These are phyloP conservation scores for Limonius californicus DNA, from an alignment of 1,140 invertebrate genomes.

Conservation along the genomic window DNA sequence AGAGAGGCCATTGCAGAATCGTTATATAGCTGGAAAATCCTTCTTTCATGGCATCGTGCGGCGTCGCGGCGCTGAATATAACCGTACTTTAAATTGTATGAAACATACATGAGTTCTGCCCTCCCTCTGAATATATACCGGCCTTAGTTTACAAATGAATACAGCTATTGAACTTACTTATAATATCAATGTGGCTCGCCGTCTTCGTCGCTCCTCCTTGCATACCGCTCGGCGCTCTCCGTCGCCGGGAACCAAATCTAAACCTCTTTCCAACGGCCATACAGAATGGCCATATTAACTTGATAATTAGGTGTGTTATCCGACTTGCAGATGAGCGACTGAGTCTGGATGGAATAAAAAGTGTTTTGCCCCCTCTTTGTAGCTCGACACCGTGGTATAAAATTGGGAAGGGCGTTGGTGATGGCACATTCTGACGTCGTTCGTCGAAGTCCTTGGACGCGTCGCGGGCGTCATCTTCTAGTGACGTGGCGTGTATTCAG, in stretches of 20 bases:
- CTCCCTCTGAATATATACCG: constrained; percentile 45
- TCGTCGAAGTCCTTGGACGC: constrained; percentile 28
- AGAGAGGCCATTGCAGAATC: constrained; percentile 11
- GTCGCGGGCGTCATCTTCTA: constrained; percentile 25
- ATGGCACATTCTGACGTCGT: constrained; percentile 46
- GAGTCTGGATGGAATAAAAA: constrained; percentile 49
- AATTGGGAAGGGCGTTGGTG: constrained; percentile 46
- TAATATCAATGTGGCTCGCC: constrained; percentile 63
- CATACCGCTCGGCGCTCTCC: constrained; percentile 35
- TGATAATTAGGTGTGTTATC: constrained; percentile 87
- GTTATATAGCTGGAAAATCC: constrained; percentile 10
- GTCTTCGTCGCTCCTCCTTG: constrained; percentile 39
- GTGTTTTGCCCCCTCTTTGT: constrained; percentile 47
- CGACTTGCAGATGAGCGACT: constrained; percentile 79
- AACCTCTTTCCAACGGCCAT: constrained; percentile 48
- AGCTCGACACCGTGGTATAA: constrained; percentile 43
- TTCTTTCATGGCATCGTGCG: constrained; percentile 10
- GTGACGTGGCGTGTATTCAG: constrained; percentile 5
- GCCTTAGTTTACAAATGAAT: constrained; percentile 68
- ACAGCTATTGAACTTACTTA: constrained; percentile 71
- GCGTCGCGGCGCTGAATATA: constrained; percentile 13
- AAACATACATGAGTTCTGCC: constrained; percentile 49
- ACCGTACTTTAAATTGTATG: constrained; percentile 47
- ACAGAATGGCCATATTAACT: constrained; percentile 78
- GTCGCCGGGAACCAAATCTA: constrained; percentile 42